These are phyloP conservation scores for Aplysia californica DNA, from an alignment of 1,140 invertebrate genomes.

Conservation along the genomic window DNA sequence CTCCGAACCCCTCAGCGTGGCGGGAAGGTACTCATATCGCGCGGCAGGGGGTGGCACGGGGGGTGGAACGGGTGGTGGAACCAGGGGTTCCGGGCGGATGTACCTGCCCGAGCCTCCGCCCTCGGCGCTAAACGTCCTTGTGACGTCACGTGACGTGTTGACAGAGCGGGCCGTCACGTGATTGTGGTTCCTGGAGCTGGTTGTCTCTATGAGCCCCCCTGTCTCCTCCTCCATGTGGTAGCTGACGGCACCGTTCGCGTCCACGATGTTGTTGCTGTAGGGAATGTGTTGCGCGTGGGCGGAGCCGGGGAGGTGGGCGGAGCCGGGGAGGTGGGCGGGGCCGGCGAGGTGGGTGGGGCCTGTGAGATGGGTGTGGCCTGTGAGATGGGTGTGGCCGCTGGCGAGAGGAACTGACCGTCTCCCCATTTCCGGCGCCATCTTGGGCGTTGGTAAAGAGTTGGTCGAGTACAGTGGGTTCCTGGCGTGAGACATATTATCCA, in stretches of 20 bases:
- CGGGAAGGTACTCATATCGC: neutral
- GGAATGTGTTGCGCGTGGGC: neutral
- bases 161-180: slow-evolving; percentile 12
- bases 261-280: neutral
- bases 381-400: too few relatives aligned
- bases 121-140: neutral
- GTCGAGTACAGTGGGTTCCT: too few relatives aligned
- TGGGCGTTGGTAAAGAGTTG: neutral
- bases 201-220: slow-evolving; percentile 8
- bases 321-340: too few relatives aligned
- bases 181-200: slow-evolving; percentile 1
- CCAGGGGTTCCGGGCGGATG: too few relatives aligned
- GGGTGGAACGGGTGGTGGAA: too few relatives aligned
- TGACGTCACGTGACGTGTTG: neutral
- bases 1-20: too few relatives aligned
- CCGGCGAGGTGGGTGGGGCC: neutral
- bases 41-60: neutral
- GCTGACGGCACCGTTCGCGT: neutral
- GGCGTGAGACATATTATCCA: too few relatives aligned
- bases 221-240: slow-evolving; percentile 20
- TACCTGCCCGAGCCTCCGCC: too few relatives aligned
- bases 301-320: neutral
- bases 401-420: too few relatives aligned
- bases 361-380: neutral
- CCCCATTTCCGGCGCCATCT: neutral